Conservation (phyloP, 2,797 vertebrate genomes). For the Tolypeutes matacus region DNA sequence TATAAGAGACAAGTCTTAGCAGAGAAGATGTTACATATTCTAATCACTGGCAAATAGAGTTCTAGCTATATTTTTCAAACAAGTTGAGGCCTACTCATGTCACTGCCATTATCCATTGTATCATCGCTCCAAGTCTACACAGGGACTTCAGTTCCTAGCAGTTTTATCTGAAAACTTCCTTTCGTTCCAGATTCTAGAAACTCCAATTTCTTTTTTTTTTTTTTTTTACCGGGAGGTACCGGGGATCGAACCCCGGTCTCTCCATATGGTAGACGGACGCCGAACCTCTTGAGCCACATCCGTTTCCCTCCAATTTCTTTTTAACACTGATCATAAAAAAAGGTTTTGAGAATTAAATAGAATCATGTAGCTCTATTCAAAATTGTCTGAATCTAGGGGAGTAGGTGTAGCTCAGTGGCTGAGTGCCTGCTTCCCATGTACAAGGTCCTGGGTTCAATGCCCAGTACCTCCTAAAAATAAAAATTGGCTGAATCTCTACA, state of each 20-base stretch:
- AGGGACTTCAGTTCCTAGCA: background rate
- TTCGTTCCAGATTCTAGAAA: background rate
- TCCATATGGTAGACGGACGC: no score
- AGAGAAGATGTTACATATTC: background rate
- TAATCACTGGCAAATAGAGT: background rate
- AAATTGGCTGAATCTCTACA: background rate
- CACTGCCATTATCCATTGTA: no score
- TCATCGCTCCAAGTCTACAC: background rate
- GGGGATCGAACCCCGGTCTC: no score
- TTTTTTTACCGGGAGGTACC: no score
- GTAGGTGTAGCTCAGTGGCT: no score
- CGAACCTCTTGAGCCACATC: no score
- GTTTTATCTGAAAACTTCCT: background rate
- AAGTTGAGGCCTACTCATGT: background rate
- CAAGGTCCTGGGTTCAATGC: no score
- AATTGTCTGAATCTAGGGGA: background rate
- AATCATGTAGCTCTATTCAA: conserved; percentile 1
- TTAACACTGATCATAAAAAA: background rate
- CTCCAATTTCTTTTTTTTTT: background rate
- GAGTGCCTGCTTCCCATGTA: no score
- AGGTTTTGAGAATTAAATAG: background rate
- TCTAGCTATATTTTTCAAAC: background rate
- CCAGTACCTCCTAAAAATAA: background rate
- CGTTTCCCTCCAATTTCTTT: no score
- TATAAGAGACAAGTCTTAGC: background rate